A percentile compares a stretch with the other conserved stretches of the same genome.
Evolutionary conservation across 2,888 invertebrate species (phyloP).

Genomic region (Lucinisca nassula): DNA sequence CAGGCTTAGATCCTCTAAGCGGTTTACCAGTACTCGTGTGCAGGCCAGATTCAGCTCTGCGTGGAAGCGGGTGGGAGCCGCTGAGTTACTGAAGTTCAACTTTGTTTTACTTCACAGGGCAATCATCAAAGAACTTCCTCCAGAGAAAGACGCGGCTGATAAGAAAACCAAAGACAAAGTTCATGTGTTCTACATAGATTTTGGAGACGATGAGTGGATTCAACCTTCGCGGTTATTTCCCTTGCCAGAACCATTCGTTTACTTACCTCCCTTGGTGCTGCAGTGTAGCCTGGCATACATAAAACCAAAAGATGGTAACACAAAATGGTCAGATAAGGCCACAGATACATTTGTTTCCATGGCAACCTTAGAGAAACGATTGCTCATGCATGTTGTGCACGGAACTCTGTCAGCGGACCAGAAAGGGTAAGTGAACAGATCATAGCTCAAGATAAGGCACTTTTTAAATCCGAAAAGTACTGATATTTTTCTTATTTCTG

Average conservation of each 20-base stretch:
- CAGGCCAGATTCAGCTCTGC: too few relatives aligned
- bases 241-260: slow-evolving; percentile 91
- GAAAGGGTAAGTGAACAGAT: slow-evolving; percentile 64
- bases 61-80: too few relatives aligned
- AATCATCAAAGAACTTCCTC: slow-evolving; percentile 25
- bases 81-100: too few relatives aligned
- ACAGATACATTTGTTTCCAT: slow-evolving; percentile 57
- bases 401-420: slow-evolving; percentile 47
- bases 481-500: too few relatives aligned
- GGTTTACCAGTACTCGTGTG: too few relatives aligned
- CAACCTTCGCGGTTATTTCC: slow-evolving; percentile 92
- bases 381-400: slow-evolving; percentile 71
- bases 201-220: slow-evolving; percentile 94
- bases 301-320: slow-evolving; percentile 57
- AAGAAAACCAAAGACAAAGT: slow-evolving; percentile 54
- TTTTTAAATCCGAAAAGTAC: too few relatives aligned
- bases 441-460: too few relatives aligned
- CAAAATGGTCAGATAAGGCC: slow-evolving; percentile 61
- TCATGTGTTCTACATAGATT: slow-evolving; percentile 94
- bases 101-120: too few relatives aligned
- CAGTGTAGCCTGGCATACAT: slow-evolving; percentile 93
- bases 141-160: slow-evolving; percentile 16
- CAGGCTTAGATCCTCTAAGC: too few relatives aligned
- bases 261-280: slow-evolving; percentile 94
- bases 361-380: slow-evolving; percentile 66